Percentiles rank a stretch among this genome's conserved stretches.
Conservation (phyloP, 2,113 vertebrate species). For the Neoarius graeffei region DNA sequence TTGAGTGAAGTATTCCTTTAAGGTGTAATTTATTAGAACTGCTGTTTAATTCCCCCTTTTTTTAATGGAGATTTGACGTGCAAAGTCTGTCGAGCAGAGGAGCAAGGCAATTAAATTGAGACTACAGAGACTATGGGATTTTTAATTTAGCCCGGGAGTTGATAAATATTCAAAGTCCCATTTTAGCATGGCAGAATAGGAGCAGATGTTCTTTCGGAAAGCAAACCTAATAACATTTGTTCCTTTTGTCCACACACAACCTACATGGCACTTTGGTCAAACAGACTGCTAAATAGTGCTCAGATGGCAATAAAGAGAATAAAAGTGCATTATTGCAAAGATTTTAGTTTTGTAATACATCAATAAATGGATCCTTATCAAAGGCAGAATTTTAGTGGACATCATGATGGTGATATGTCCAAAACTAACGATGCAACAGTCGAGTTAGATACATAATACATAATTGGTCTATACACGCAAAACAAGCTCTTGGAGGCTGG, state of each 20-base stretch:
- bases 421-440: not conserved
- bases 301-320: slow-evolving; percentile 2
- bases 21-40: slow-evolving; percentile 34
- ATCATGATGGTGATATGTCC: not conserved
- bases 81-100: slow-evolving; percentile 82
- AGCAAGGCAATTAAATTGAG: slow-evolving; percentile 82
- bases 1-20: slow-evolving; percentile 12
- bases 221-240: slow-evolving; percentile 87
- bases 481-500: not conserved
- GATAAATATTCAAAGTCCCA: slow-evolving; percentile 91
- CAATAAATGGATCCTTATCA: not conserved
- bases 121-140: slow-evolving; percentile 80
- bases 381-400: not conserved
- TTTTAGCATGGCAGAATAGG: slow-evolving; percentile 78
- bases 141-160: slow-evolving; percentile 82
- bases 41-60: slow-evolving; percentile 45
- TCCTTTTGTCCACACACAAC: slow-evolving; percentile 78
- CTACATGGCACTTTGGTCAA: slow-evolving; percentile 79
- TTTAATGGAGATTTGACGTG: slow-evolving; percentile 77
- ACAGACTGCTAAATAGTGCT: slow-evolving; percentile 55
- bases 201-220: slow-evolving; percentile 84
- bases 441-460: not conserved
- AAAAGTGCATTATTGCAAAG: not conserved
- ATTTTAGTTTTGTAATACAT: not conserved
- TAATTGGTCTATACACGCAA: no score